Evolutionary conservation across 2,113 vertebrate genomes (phyloP).

Genomic region (Collichthys lucidus): DNA sequence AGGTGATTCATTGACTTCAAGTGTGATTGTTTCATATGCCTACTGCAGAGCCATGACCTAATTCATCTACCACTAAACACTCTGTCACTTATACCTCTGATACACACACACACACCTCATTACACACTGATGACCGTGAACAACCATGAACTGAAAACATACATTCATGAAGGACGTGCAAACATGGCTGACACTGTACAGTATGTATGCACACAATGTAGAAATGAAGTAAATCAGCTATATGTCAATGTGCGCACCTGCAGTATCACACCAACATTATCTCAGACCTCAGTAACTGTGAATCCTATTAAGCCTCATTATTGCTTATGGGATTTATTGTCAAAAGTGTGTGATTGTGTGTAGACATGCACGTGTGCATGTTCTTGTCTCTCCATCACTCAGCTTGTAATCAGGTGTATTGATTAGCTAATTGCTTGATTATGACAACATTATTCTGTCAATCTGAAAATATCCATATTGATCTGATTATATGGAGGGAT

Average conservation of each 20-base stretch:
- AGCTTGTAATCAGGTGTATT: slow-evolving; percentile 53
- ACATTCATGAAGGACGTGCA: no score
- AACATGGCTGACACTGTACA: no score
- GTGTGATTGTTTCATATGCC: slow-evolving; percentile 39
- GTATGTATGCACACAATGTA: not conserved
- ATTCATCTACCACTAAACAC: slow-evolving; percentile 39
- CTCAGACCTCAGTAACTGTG: slow-evolving; percentile 6
- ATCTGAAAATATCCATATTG: slow-evolving; percentile 44
- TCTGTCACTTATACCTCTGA: slow-evolving; percentile 29
- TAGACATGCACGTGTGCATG: not conserved
- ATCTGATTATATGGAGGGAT: slow-evolving; percentile 34
- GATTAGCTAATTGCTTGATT: slow-evolving; percentile 59
- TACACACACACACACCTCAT: slow-evolving; percentile 25
- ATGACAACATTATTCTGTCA: slow-evolving; percentile 57
- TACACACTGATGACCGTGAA: slow-evolving; percentile 10
- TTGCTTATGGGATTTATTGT: slow-evolving; percentile 11
- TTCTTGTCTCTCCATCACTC: slow-evolving; percentile 32
- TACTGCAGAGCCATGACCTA: slow-evolving; percentile 40
- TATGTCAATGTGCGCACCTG: not conserved
- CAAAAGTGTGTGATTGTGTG: slow-evolving; percentile 13
- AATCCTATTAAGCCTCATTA: slow-evolving; percentile 39
- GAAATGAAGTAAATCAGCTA: not conserved
- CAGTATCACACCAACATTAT: not conserved
- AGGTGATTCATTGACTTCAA: slow-evolving; percentile 54
- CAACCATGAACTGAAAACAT: not conserved